Base-by-base conservation (phyloP, 2,888 invertebrate genomes). In the Xestia c-nigrum region DNA sequence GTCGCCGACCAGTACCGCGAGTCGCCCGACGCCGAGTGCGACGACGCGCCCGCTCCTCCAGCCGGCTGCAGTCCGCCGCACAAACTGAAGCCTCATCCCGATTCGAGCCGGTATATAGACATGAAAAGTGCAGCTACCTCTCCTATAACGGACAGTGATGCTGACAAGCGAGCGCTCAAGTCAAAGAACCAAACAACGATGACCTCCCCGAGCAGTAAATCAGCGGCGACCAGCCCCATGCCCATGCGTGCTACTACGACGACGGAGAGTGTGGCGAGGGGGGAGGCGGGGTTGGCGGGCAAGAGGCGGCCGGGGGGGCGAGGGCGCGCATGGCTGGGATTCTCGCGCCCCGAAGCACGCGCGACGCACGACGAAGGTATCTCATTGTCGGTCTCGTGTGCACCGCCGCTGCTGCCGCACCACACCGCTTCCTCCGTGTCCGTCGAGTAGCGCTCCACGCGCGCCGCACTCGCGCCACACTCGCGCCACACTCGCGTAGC, bases 391-490 rank as follows among this genome's bases (percentile, higher is more conserved):
- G 74, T 61, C 86, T 83, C 90, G 89, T 90, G 90, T 85, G 89
- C 90, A 74, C 87, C 87, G 80, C 85, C 90, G 85, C 91, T 90
- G 85, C 85, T 89, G 81, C 89, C 89, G 81, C 93, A 91, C 91
- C 92, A 90, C 95, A 94, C 93, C 84, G 93, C 94, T 91, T 91
- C 90, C 81, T 92, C 92, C 87, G 92, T 93, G 79, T 89, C 89
- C 87, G 94, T 94, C 92, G 94, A 94, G 89, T 94, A 93, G 91
- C 74, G 81, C 72, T 79, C 65, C 84, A 55, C 21, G 7, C 59
- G 46, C 3, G 24, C 38, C 19, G 10, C 64, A 50, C 50, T 19
- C 31, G 90, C 76, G 81, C 71, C 78, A 61, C 83, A 61, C 81
- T 38, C 72, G 76, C 52, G 67, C 12, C 69, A 38, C 76, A 57